Conservation (phyloP, 2,797 vertebrate species). For the Sciurus carolinensis region DNA sequence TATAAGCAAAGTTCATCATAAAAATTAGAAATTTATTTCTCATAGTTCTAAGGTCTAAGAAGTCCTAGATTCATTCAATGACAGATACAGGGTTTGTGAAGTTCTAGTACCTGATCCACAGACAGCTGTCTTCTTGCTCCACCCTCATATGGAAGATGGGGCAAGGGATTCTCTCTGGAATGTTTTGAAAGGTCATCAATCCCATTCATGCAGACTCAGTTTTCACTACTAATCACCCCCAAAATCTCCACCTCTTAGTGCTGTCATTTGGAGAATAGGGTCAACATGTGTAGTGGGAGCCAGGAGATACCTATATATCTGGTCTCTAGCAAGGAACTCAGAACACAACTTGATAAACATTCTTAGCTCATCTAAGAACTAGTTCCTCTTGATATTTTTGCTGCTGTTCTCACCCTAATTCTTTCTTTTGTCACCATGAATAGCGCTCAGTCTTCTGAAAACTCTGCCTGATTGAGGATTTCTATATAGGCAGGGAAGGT, state of each 20-base stretch:
- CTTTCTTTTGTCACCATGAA: conserved; percentile 56
- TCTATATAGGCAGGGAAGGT: conserved; percentile 61
- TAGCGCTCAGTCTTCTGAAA: conserved; percentile 64
- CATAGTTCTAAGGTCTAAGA: background rate
- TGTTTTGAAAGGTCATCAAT: background rate
- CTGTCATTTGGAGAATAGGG: background rate
- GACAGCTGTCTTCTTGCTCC: background rate
- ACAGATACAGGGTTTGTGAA: background rate
- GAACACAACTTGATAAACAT: conserved; percentile 18
- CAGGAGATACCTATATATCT: accelerated
- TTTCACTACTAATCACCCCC: background rate
- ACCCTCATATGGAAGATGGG: too few relatives aligned
- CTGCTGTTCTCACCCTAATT: conserved; percentile 60
- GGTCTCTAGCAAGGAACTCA: background rate
- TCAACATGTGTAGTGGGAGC: background rate
- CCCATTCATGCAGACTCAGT: background rate
- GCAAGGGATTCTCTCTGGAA: background rate
- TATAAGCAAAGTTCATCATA: background rate
- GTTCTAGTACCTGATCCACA: background rate
- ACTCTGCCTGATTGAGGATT: conserved; percentile 66
- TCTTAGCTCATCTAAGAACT: conserved; percentile 41
- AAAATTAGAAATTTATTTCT: background rate
- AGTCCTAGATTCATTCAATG: background rate
- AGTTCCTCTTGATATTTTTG: conserved; percentile 63
- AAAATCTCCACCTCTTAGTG: background rate